Percentiles rank a stretch among this genome's conserved stretches.
phyloP scores from a whole-genome alignment of 2,888 invertebrate species.

The Lamproptera curius region DNA sequence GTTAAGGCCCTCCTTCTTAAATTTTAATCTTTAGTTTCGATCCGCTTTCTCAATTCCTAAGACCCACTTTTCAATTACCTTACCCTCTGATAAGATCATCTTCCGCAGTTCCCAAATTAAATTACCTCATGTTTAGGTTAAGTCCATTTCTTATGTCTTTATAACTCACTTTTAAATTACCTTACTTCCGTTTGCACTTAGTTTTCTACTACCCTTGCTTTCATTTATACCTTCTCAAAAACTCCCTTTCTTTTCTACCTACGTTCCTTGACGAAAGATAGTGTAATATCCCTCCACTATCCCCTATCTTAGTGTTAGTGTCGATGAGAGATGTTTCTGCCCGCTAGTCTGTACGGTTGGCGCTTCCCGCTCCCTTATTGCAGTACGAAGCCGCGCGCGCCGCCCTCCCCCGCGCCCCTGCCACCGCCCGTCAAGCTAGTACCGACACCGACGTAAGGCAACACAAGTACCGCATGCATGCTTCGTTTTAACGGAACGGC shows the following conservation, averaged over 20 bases:
- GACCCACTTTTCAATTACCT: too few relatives aligned
- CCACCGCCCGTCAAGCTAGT: conserved; percentile 88
- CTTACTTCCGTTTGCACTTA: too few relatives aligned
- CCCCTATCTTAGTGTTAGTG: conserved; percentile 57
- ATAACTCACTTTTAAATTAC: too few relatives aligned
- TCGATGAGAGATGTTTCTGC: conserved; percentile 79
- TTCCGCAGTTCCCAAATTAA: too few relatives aligned
- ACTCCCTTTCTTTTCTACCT: conserved; percentile 32
- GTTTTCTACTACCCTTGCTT: too few relatives aligned
- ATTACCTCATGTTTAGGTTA: too few relatives aligned
- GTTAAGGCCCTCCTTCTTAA: too few relatives aligned
- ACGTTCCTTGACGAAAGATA: conserved; percentile 10
- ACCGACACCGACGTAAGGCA: conserved; percentile 83
- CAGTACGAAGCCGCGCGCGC: conserved; percentile 91
- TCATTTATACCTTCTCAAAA: conserved; percentile 52
- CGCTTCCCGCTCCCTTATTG: conserved; percentile 98
- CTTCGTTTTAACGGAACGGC: conserved; percentile 63
- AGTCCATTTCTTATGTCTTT: too few relatives aligned
- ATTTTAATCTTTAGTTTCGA: too few relatives aligned
- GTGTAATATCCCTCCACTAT: conserved; percentile 21
- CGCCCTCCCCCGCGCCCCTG: conserved; percentile 88
- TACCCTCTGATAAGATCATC: too few relatives aligned
- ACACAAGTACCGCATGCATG: conserved; percentile 64
- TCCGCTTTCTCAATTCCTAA: too few relatives aligned
- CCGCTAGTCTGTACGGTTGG: conserved; percentile 95